Evolutionary conservation across 2,113 vertebrate genomes (phyloP).

Genomic region (Mormoops blainvillei): DNA sequence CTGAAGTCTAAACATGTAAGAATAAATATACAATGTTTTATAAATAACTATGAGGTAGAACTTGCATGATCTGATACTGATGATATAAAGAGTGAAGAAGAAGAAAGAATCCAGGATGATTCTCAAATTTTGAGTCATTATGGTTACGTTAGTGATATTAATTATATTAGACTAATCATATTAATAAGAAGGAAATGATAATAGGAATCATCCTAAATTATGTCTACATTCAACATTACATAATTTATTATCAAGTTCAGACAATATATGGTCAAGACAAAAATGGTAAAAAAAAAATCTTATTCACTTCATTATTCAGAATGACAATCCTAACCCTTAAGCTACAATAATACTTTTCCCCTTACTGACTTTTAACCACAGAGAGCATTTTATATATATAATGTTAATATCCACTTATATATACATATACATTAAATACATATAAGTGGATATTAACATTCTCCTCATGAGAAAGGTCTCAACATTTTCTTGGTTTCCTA

Average conservation of each 20-base stretch:
- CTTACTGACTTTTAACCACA: neutral
- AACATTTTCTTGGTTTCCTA: neutral
- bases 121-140: neutral
- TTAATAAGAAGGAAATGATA: neutral
- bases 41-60: neutral
- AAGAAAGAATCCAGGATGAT: neutral
- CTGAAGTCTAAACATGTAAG: too few relatives aligned
- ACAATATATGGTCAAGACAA: neutral
- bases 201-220: neutral
- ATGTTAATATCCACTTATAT: too few relatives aligned
- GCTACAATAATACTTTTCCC: neutral
- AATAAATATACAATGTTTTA: too few relatives aligned
- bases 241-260: neutral
- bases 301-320: neutral
- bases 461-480: neutral
- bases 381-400: too few relatives aligned
- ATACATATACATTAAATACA: too few relatives aligned
- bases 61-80: neutral
- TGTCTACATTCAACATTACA: neutral
- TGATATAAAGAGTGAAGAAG: neutral
- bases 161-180: neutral
- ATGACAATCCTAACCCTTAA: neutral
- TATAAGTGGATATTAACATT: neutral
- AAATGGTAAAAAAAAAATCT: neutral
- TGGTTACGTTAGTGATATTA: neutral